These are phyloP conservation scores for Eretmochelys imbricata DNA, from an alignment of 2,113 vertebrate species.

Conservation along the genomic window DNA sequence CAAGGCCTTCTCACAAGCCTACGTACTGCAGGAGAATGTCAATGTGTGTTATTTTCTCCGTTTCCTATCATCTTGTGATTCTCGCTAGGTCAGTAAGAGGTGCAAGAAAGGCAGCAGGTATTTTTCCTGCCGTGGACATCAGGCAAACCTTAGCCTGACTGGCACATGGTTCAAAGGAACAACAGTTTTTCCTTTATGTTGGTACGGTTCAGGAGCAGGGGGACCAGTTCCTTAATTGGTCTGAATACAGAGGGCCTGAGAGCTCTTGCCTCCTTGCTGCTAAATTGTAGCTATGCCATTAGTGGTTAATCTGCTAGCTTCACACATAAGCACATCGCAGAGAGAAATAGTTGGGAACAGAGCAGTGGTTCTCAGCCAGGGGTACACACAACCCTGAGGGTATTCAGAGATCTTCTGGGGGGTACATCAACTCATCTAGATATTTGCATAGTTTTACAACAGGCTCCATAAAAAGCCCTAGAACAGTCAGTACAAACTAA, in stretches of 20 bases:
- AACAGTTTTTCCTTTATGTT: neutral
- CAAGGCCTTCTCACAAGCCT: fast-evolving
- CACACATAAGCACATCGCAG: neutral
- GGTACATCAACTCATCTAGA: too few species aligned
- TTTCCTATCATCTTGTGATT: too few species aligned
- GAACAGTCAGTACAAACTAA: too few species aligned
- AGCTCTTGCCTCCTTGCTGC: neutral
- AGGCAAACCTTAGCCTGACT: neutral
- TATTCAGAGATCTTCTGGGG: fast-evolving
- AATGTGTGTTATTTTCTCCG: neutral
- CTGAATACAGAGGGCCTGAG: neutral
- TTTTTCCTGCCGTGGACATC: too few species aligned
- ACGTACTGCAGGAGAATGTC: neutral
- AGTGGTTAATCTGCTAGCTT: neutral
- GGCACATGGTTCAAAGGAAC: neutral
- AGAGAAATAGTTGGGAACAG: fast-evolving
- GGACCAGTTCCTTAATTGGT: neutral
- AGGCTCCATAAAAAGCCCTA: too few species aligned
- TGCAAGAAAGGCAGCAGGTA: too few species aligned
- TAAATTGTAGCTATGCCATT: neutral
- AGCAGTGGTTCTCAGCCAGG: neutral
- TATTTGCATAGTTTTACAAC: too few species aligned
- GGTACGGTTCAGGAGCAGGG: too few species aligned
- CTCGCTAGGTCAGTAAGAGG: too few species aligned
- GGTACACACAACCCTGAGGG: too few species aligned